Base-by-base conservation (phyloP, 2,888 invertebrate species). In the Macrophya alboannulata region DNA sequence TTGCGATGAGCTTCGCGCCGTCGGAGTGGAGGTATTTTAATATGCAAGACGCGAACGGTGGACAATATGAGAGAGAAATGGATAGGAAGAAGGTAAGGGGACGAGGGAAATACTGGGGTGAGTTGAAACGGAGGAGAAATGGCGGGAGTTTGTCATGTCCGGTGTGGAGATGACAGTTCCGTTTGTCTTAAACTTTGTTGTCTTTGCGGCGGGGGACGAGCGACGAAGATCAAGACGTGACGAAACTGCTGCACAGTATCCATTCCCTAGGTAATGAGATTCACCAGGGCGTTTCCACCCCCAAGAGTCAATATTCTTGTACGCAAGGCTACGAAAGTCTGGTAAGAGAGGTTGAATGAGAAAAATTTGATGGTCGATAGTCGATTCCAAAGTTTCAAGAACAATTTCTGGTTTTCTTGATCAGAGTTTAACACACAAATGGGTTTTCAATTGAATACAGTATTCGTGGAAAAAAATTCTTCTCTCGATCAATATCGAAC, bases 101-200 rank as follows among this genome's bases (percentile, higher is more conserved):
- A 31, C 4, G 55, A 79, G 79, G 79, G 8, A 55, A 40, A 31
- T n/a, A 40, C 40, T 12, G 43, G 40, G 25, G 25, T 25, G 76
- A 84, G 51, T 51, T 59, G 6, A 59, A 72, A 48, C 71, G 82
- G 17, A 17, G 82, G 84, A 86, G 90, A 89, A 90, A 90, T 88
- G 88, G 88, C 87, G 88, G 87, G 89, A 90, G 89, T 91, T 90
- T 91, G 90, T 92, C 92, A 92, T 91, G 91, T 92, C 92, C 92
- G 90, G 91, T 86, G 89, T 91, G 92, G 90, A 89, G 91, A 92
- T 91, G 92, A 91, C 92, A 90, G 92, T 91, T 91, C 90, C 89
- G 91, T 89, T 90, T 90, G 90, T 90, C 90, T 90, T 89, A 86
- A 90, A 90, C 91, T 91, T 92, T 91, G 89, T 90, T 89, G 91